These are phyloP conservation scores for Gavia stellata DNA, from an alignment of 2,113 vertebrate genomes.

Conservation along the genomic window DNA sequence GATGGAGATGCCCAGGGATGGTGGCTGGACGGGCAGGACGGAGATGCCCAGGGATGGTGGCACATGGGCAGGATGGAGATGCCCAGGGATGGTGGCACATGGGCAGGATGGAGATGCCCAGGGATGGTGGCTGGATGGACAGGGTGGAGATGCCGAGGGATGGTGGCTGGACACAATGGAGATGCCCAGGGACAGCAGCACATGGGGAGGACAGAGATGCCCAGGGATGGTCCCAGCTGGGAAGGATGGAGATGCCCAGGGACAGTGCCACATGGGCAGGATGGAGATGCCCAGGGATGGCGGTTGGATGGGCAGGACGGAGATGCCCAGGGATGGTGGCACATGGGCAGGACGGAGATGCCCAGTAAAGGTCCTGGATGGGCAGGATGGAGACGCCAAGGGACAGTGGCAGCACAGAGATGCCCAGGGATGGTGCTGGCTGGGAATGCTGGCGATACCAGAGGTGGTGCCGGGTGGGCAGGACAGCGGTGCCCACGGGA, in stretches of 20 bases:
- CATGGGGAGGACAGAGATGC: no score
- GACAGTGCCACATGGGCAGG: rapidly evolving
- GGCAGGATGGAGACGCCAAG: background rate
- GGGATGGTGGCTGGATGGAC: no score
- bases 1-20: background rate
- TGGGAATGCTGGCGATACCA: background rate
- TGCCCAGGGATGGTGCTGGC: rapidly evolving
- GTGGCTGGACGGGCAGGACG: rapidly evolving
- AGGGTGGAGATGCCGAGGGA: background rate
- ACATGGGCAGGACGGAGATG: background rate
- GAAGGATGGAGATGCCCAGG: background rate
- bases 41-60: no score
- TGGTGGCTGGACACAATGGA: no score
- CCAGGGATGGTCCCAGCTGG: background rate
- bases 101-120: background rate
- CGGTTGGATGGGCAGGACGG: no score
- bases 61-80: background rate
- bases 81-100: no score
- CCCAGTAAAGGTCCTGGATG: no score
- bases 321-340: background rate
- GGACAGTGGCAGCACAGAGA: rapidly evolving
- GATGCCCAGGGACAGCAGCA: background rate
- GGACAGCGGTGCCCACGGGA: background rate
- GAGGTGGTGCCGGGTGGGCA: background rate
- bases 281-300: background rate